Conservation (phyloP, 1,140 invertebrate genomes). For the Drosophila seguyi region DNA sequence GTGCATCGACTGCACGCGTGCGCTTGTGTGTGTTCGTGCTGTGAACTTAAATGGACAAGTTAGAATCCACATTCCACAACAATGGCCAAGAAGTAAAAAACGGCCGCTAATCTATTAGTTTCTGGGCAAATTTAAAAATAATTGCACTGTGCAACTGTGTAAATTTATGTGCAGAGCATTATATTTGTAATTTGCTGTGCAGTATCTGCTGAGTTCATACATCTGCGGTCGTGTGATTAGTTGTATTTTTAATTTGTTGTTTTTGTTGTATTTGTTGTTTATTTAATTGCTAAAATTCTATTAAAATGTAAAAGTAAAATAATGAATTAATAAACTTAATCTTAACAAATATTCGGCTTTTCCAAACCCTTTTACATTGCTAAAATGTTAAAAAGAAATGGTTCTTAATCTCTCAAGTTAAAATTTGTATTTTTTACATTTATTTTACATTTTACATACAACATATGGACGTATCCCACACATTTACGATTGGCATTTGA, state of each 20-base stretch:
- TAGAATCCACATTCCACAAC: constrained; percentile 78
- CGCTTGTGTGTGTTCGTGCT: constrained; percentile 33
- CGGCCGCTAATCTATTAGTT: constrained; percentile 72
- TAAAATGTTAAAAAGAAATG: background rate
- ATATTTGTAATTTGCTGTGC: constrained; percentile 53
- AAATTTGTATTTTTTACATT: background rate
- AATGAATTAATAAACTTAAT: too few relatives aligned
- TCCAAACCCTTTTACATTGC: background rate
- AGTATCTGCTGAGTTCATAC: background rate
- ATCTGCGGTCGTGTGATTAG: background rate
- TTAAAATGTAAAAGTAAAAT: too few relatives aligned
- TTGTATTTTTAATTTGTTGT: background rate
- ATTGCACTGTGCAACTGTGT: constrained; percentile 54
- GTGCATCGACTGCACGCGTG: constrained; percentile 24
- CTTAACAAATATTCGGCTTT: background rate
- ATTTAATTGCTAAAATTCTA: too few relatives aligned
- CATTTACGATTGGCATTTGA: constrained; percentile 16
- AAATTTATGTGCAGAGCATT: constrained; percentile 58
- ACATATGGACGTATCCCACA: background rate
- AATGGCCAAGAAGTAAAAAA: constrained; percentile 61
- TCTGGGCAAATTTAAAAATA: constrained; percentile 77
- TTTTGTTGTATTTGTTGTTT: background rate
- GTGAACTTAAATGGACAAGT: constrained; percentile 79
- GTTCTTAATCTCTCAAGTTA: background rate
- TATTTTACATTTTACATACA: too few relatives aligned